phyloP scores from a whole-genome alignment of 2,888 invertebrate species.

The Pristionchus arcanus region DNA sequence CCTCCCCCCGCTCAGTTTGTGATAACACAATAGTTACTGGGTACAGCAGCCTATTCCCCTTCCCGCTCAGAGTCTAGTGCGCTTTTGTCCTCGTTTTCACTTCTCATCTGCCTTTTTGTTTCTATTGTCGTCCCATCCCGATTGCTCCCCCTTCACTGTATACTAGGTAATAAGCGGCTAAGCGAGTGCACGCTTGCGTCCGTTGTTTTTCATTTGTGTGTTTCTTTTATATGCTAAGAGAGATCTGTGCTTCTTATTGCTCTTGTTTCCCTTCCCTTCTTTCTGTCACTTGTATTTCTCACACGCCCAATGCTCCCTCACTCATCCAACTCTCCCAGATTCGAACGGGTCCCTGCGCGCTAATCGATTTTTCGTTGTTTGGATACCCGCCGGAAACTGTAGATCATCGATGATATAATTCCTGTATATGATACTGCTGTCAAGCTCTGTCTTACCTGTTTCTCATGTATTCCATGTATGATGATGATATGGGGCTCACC shows the following conservation, averaged over 20 bases:
- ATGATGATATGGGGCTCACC: background rate
- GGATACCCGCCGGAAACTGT: background rate
- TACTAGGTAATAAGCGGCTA: conserved; percentile 45
- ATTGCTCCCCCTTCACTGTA: background rate
- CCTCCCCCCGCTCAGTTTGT: conserved; percentile 8
- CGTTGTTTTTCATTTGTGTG: background rate
- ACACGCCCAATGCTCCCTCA: background rate
- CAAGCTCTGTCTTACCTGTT: background rate
- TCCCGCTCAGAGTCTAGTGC: background rate
- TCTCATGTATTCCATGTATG: conserved; percentile 50
- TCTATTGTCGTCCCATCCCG: background rate
- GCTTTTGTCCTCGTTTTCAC: background rate
- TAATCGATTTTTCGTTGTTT: background rate
- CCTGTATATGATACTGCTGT: conserved; percentile 34
- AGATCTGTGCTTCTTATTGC: background rate
- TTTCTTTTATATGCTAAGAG: conserved; percentile 1
- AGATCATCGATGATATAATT: background rate
- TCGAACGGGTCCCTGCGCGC: background rate
- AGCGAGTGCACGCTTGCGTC: background rate
- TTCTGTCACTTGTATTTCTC: conserved; percentile 8
- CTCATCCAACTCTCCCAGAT: background rate
- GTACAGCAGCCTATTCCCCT: background rate
- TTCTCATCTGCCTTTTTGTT: background rate
- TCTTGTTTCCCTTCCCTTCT: background rate
- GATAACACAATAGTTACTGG: background rate